Base-by-base conservation (phyloP, 2,888 invertebrate species). In the Perizoma flavofasciatum region DNA sequence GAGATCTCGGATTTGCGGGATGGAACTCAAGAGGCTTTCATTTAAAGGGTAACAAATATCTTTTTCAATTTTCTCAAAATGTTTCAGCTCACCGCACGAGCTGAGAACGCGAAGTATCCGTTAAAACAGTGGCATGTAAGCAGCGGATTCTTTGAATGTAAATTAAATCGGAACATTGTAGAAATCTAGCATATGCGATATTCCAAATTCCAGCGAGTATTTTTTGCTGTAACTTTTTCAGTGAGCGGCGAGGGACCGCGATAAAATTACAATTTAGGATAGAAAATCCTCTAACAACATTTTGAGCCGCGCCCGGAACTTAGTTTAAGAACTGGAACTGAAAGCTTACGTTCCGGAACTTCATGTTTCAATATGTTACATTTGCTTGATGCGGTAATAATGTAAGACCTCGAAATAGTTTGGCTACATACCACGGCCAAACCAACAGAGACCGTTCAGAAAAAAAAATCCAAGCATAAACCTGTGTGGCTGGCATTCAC, bases 261-360 rank as follows among this genome's bases (percentile, higher is more conserved):
- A 68, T 66, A 67, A 68, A 69, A 66, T 62, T 69, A 67, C 56
- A 66, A 69, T 72, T 70, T 66, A 65, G 62, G 39, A 54, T 47
- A 44, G 59, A 68, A 68, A 59, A 61, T 60, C 59, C 59, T 43
- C 53, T 58, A 58, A 66, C 65, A 58, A 66, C 65, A 49, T 58
- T 63, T 61, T 60, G 55, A 63, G 43, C 60, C 59, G 47, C 50
- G 43, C 55, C 61, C 58, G 50, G 55, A 57, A 63, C 51, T 65
- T 51, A 64, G 59, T 61, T 61, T 52, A 54, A 60, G 49, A 47
- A 53, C 61, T 51, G 46, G 37, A 57, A 59, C 62, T 54, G 49
- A 61, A 53, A 58, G 48, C 55, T 54, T 61, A 45, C 43, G 33
- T 49, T 40, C 35, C 45, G 55, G 39, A 65, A 65, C 61, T 65